A percentile compares a stretch with the other conserved stretches of the same genome.
phyloP scores from a whole-genome alignment of 2,113 vertebrate species.

The Vulpes vulpes region DNA sequence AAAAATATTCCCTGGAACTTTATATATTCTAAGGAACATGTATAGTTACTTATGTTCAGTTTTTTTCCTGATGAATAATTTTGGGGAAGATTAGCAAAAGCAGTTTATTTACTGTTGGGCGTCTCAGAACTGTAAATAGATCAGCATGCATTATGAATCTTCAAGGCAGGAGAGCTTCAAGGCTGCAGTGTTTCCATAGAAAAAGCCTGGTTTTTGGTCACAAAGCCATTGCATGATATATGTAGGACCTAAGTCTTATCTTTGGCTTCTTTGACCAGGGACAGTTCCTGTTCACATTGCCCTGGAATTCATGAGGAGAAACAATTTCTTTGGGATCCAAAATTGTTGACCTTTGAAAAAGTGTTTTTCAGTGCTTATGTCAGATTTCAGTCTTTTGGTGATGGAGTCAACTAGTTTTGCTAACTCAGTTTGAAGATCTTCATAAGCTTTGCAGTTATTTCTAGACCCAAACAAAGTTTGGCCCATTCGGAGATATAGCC shows the following conservation, averaged over 20 bases:
- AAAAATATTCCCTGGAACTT: not conserved
- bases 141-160: not conserved
- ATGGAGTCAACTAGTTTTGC: not conserved
- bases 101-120: not conserved
- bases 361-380: not conserved
- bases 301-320: not conserved
- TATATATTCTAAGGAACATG: constrained; percentile 1
- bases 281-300: not conserved
- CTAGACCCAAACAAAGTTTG: not conserved
- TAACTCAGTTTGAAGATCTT: not conserved
- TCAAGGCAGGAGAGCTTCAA: not conserved
- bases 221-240: fast-evolving
- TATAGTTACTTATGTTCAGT: not conserved
- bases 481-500: not conserved
- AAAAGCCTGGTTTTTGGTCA: not conserved
- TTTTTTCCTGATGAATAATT: not conserved
- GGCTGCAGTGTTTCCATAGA: not conserved
- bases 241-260: not conserved
- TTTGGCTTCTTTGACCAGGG: not conserved
- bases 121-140: not conserved
- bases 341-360: not conserved
- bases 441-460: not conserved
- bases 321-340: not conserved
- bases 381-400: not conserved
- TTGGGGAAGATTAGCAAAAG: constrained; percentile 17